A percentile compares a stretch with the other conserved stretches of the same genome.
Evolutionary conservation across 1,140 invertebrate species (phyloP).

Genomic region (Drosophila fuyamai): DNA sequence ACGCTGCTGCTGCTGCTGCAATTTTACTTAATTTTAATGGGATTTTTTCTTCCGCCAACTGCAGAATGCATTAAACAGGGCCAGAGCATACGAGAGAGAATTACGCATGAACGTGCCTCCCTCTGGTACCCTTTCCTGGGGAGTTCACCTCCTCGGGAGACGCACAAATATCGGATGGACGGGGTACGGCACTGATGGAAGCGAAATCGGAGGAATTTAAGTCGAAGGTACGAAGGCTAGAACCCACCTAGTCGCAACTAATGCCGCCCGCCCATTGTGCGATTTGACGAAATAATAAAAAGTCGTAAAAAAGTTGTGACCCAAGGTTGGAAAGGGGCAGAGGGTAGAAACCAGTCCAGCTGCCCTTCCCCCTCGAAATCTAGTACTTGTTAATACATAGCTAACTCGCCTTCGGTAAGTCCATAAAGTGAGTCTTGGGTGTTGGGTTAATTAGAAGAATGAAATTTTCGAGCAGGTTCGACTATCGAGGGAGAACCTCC

Average conservation of each 20-base stretch:
- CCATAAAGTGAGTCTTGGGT: constrained; percentile 31
- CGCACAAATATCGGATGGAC: constrained; percentile 6
- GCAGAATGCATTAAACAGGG: constrained; percentile 81
- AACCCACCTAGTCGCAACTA: constrained; percentile 51
- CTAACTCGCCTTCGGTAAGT: constrained; percentile 26
- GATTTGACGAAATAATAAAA: constrained; percentile 81
- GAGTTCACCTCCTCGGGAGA: constrained; percentile 8
- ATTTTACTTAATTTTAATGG: constrained; percentile 85
- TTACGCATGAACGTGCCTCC: constrained; percentile 65
- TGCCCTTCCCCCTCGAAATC: not conserved
- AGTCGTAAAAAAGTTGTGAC: constrained; percentile 75
- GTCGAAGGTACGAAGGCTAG: constrained; percentile 12
- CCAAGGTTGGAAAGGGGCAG: constrained; percentile 8
- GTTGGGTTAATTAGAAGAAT: constrained; percentile 47
- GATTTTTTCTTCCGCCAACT: constrained; percentile 82
- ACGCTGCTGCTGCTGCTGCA: constrained; percentile 69
- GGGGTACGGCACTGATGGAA: constrained; percentile 23
- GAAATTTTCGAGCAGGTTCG: constrained; percentile 29
- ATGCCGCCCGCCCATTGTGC: constrained; percentile 58
- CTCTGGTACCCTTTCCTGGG: constrained; percentile 1
- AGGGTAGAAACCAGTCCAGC: constrained; percentile 10
- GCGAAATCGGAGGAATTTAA: constrained; percentile 5
- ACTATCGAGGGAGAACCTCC: not conserved
- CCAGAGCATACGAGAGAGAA: constrained; percentile 64
- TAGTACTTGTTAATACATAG: constrained; percentile 49